Base-by-base conservation (phyloP, 2,888 invertebrate species). In the Temnothorax ravouxi region DNA sequence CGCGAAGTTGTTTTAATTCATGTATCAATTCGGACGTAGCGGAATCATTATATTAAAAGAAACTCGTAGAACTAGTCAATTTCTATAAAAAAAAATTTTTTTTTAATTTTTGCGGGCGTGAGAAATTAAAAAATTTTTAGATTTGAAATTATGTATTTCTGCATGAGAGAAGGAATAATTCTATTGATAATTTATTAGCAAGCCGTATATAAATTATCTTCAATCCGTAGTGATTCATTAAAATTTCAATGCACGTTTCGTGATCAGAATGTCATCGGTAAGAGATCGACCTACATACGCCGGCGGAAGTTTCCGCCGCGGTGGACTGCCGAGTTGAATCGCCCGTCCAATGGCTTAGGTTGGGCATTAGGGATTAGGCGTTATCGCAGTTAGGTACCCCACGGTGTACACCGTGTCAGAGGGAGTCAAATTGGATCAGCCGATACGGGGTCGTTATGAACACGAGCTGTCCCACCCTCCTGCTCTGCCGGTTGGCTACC, bases 381-480 rank as follows among this genome's bases (percentile, higher is more conserved):
- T 88, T 79, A 83, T 88, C 84, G 84, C 69, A 61, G 61, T 69
- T 84, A 75, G 76, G 62, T 86, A 81, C 82, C 47, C 79, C 66
- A 76, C 44, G 64, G 66, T 72, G 83, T 84, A 81, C 80, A 79
- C 77, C 83, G 80, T 85, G 85, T 88, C 83, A 54, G 84, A 86
- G 89, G 83, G 85, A 90, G 88, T 89, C 89, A 92, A 92, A 92
- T 92, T 92, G 88, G 90, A 91, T 92, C 90, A 90, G 88, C 89
- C 87, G 91, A 92, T 91, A 90, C 87, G 84, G 88, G 88, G 86
- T 91, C 91, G 89, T 92, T 92, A 89, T 90, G 88, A 92, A 90
- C 91, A 87, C 87, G 87, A 87, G 72, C 83, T 83, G 79, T 50
- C 72, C 72, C 38, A 82, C 80, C 25, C 25, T 72, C 67, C 56